phyloP scores from a whole-genome alignment of 2,797 vertebrate species.

The Cossypha caffra region DNA sequence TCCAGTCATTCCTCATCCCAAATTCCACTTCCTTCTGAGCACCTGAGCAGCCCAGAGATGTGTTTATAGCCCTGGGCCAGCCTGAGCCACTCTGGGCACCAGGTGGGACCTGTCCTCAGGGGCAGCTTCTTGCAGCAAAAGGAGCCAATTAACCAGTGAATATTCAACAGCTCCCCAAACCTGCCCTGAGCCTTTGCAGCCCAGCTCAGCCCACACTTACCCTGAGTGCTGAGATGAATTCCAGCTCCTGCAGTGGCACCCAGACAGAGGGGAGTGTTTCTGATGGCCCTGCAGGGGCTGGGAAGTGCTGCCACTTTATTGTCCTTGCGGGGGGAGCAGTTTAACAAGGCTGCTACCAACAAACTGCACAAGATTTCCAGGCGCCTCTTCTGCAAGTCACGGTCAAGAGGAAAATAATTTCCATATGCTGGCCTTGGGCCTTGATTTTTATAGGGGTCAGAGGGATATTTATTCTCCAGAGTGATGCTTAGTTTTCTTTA shows the following conservation, averaged over 20 bases:
- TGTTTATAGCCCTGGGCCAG: background rate
- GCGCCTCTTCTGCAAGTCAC: constrained; percentile 36
- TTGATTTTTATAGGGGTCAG: constrained; percentile 64
- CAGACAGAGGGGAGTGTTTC: background rate
- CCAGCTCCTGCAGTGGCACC: background rate
- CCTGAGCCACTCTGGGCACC: too few relatives aligned
- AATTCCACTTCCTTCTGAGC: background rate
- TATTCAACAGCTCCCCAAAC: background rate
- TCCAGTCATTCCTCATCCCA: background rate
- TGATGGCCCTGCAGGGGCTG: background rate
- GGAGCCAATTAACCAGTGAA: fast-evolving
- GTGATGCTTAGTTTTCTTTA: background rate
- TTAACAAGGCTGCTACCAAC: constrained; percentile 46
- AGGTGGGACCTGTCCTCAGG: fast-evolving
- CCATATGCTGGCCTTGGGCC: constrained; percentile 59
- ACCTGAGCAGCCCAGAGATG: background rate
- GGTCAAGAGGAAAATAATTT: constrained; percentile 67
- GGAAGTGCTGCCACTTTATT: constrained; percentile 20
- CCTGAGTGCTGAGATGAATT: background rate
- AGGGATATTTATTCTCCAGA: constrained; percentile 38
- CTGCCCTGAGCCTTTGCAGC: background rate
- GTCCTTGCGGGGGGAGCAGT: background rate
- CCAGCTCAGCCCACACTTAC: fast-evolving
- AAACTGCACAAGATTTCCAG: constrained; percentile 39
- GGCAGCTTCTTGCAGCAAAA: background rate